phyloP scores from a whole-genome alignment of 1,140 invertebrate genomes.

The Sitophilus oryzae region DNA sequence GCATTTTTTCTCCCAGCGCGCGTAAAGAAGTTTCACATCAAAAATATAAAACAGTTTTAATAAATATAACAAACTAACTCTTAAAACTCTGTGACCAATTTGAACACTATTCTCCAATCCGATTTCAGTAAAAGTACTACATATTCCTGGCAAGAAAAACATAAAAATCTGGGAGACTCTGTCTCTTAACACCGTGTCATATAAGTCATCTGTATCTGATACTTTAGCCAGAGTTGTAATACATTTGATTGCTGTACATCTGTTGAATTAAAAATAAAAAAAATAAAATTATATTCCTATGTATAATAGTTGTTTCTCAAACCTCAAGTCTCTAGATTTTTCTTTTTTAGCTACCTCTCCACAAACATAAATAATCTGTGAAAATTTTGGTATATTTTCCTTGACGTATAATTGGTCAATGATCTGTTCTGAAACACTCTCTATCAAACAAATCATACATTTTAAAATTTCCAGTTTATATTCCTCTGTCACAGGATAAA shows the following conservation, averaged over 20 bases:
- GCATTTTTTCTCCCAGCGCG: no score
- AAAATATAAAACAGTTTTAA: no score
- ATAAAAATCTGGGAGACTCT: constrained; percentile 53
- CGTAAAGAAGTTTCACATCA: no score
- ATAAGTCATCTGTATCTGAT: constrained; percentile 43
- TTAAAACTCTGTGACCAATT: constrained; percentile 54
- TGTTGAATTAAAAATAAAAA: constrained; percentile 17
- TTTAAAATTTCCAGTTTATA: constrained; percentile 52
- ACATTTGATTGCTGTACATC: constrained; percentile 49
- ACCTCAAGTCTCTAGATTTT: constrained; percentile 53
- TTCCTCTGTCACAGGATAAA: constrained; percentile 48
- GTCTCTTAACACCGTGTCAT: constrained; percentile 44
- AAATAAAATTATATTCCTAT: constrained; percentile 14
- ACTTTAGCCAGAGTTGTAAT: constrained; percentile 53
- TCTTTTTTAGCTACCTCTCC: constrained; percentile 55
- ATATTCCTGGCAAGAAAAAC: constrained; percentile 58
- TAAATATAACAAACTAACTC: constrained; percentile 51
- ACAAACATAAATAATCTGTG: constrained; percentile 53
- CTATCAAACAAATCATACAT: constrained; percentile 49
- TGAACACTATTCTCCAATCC: constrained; percentile 50
- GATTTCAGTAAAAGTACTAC: constrained; percentile 52
- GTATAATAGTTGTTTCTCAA: no score
- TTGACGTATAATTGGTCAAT: constrained; percentile 48
- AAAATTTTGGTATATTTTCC: constrained; percentile 50
- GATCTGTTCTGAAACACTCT: constrained; percentile 44